These are phyloP conservation scores for Contarinia nasturtii DNA, from an alignment of 1,140 invertebrate species.

Conservation along the genomic window DNA sequence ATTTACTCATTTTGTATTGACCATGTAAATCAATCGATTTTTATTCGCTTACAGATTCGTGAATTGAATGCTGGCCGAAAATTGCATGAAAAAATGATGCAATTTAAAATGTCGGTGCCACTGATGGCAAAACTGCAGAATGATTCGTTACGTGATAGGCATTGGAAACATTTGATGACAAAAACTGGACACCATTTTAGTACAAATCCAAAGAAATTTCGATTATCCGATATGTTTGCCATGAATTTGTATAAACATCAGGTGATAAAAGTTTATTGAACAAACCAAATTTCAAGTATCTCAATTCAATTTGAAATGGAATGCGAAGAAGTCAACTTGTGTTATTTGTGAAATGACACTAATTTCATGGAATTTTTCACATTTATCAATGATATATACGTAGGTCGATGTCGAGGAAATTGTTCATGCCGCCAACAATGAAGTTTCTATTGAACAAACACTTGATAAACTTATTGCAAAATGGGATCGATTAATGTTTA, in stretches of 20 bases:
- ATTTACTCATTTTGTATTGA: background rate
- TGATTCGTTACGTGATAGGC: constrained; percentile 68
- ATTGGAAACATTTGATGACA: constrained; percentile 74
- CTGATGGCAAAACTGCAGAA: constrained; percentile 80
- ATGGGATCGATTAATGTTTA: constrained; percentile 57
- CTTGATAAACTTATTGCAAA: constrained; percentile 55
- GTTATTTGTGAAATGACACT: background rate
- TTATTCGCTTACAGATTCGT: constrained; percentile 24
- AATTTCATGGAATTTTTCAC: background rate
- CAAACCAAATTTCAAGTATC: background rate
- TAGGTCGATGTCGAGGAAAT: constrained; percentile 61
- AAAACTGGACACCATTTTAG: constrained; percentile 67
- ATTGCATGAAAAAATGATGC: constrained; percentile 66
- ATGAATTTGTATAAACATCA: constrained; percentile 76
- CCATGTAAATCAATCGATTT: background rate
- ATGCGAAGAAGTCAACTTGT: no score
- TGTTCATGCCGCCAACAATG: constrained; percentile 71
- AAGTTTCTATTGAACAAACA: constrained; percentile 68
- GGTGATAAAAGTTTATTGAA: constrained; percentile 4
- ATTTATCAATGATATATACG: background rate
- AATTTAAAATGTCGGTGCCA: constrained; percentile 71
- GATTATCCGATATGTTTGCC: constrained; percentile 73
- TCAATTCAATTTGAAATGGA: background rate
- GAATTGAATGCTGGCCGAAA: constrained; percentile 36
- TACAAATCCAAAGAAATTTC: constrained; percentile 70